phyloP scores from a whole-genome alignment of 2,797 vertebrate species.

The Acropternis orthonyx region DNA sequence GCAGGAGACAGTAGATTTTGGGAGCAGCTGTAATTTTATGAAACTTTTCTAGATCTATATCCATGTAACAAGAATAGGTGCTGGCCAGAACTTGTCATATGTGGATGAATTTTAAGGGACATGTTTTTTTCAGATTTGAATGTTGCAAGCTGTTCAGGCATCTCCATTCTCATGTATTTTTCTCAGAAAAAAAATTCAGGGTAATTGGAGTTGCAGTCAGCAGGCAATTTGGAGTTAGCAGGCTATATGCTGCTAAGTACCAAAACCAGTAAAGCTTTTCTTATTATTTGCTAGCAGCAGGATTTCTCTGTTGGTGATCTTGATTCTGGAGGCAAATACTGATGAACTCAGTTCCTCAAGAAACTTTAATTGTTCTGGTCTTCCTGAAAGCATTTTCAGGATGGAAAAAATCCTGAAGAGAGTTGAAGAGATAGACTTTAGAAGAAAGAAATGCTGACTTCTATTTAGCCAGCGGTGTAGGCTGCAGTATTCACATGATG shows the following conservation, averaged over 20 bases:
- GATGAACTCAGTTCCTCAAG: not conserved
- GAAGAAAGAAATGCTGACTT: not conserved
- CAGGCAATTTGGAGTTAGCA: not conserved
- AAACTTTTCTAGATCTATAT: not conserved
- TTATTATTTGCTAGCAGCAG: not conserved
- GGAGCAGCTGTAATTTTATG: not conserved
- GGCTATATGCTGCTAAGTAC: not conserved
- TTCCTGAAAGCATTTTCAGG: not conserved
- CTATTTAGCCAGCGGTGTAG: not conserved
- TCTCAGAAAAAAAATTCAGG: not conserved
- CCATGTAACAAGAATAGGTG: not conserved
- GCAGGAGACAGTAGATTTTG: not conserved
- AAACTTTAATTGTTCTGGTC: not conserved
- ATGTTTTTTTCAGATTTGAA: not conserved
- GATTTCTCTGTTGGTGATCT: not conserved
- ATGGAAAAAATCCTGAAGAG: not conserved
- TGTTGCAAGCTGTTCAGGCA: not conserved
- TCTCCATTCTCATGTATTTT: not conserved
- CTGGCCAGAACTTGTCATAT: not conserved
- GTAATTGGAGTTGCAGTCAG: not conserved
- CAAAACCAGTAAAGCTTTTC: not conserved
- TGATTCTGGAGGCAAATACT: not conserved
- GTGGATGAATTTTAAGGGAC: not conserved
- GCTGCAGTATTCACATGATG: not conserved
- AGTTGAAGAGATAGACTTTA: not conserved